Evolutionary conservation across 2,113 vertebrate species (phyloP).

Genomic region (Camelus dromedarius): DNA sequence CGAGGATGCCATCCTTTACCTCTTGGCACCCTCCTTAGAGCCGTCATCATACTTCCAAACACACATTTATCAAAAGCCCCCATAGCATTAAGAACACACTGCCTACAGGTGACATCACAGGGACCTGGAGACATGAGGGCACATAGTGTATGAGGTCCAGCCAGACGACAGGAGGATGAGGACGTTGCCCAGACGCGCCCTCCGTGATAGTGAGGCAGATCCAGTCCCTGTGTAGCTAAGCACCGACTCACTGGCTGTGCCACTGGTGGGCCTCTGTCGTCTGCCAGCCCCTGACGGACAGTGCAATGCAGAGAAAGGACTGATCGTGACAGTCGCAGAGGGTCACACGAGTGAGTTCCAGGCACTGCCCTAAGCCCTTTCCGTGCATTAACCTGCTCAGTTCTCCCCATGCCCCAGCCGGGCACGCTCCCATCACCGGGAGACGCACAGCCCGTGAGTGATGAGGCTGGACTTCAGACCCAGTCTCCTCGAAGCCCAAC

Average conservation of each 20-base stretch:
- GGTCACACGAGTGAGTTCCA: accelerated
- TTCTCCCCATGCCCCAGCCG: accelerated
- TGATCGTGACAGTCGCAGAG: accelerated
- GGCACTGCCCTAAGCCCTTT: too few species aligned
- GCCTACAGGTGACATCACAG: not conserved
- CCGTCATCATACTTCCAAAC: not conserved
- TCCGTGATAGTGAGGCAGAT: accelerated
- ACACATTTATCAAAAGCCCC: not conserved
- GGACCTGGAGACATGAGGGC: not conserved
- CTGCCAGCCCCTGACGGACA: not conserved
- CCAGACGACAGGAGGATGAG: not conserved
- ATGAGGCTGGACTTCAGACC: not conserved
- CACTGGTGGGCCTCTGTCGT: not conserved
- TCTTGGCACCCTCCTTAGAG: not conserved
- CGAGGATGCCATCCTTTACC: not conserved
- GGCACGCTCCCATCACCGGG: accelerated
- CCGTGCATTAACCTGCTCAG: accelerated
- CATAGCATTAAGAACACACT: not conserved
- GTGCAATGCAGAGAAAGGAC: not conserved
- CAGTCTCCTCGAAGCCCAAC: accelerated
- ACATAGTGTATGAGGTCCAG: accelerated
- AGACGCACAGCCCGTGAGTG: too few species aligned
- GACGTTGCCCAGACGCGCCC: not conserved
- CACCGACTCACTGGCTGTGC: not conserved
- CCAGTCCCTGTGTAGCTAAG: accelerated